Evolutionary conservation across 2,113 vertebrate species (phyloP).

Genomic region (Pedetes capensis): DNA sequence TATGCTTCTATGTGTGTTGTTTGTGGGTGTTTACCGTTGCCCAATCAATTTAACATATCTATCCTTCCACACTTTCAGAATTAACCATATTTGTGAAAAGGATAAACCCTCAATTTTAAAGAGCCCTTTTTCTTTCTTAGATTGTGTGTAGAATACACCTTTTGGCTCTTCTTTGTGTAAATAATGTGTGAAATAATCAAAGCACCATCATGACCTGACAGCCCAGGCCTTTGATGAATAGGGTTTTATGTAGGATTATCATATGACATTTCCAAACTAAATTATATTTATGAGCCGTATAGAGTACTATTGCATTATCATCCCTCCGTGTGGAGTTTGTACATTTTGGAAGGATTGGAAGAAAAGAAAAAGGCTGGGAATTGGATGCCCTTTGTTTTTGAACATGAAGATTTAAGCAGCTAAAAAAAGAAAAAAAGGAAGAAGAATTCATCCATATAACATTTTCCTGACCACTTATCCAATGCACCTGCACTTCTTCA

Average conservation of each 20-base stretch:
- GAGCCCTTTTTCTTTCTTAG: conserved; percentile 77
- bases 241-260: conserved; percentile 85
- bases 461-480: neutral
- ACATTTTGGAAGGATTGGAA: conserved; percentile 72
- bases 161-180: conserved; percentile 83
- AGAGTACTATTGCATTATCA: conserved; percentile 80
- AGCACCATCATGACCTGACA: conserved; percentile 81
- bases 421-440: neutral
- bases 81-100: conserved; percentile 77
- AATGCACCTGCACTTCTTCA: neutral
- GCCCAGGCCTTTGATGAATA: conserved; percentile 84
- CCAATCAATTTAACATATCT: conserved; percentile 64
- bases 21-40: conserved; percentile 35
- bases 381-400: conserved; percentile 29
- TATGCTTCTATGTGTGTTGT: neutral
- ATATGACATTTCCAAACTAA: conserved; percentile 87
- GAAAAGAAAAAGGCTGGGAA: conserved; percentile 35
- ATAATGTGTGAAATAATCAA: conserved; percentile 87
- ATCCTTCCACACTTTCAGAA: conserved; percentile 74
- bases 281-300: conserved; percentile 84
- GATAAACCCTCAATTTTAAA: conserved; percentile 77
- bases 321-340: conserved; percentile 75
- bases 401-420: conserved; percentile 46
- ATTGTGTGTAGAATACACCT: conserved; percentile 78
- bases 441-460: neutral